phyloP scores from a whole-genome alignment of 1,140 invertebrate species.

The Rhyacophila brunnea region DNA sequence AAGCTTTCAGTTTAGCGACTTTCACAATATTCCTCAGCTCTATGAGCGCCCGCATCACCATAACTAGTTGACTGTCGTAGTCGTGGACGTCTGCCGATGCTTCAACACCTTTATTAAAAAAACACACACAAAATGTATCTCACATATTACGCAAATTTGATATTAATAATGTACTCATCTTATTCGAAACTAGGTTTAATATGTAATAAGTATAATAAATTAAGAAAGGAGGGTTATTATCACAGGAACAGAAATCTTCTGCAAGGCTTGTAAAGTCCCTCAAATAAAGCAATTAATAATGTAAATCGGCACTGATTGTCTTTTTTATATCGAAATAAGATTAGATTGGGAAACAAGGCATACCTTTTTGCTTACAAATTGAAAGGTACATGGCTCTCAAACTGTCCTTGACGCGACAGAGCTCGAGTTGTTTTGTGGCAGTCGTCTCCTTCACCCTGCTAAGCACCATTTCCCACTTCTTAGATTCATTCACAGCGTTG shows the following conservation, averaged over 20 bases:
- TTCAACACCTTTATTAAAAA: constrained; percentile 13
- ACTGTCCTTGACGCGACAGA: constrained; percentile 46
- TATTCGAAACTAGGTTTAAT: too few species aligned
- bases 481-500: constrained; percentile 45
- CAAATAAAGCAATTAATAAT: too few species aligned
- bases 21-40: constrained; percentile 45
- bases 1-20: constrained; percentile 42
- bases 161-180: too few species aligned
- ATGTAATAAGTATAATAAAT: too few species aligned
- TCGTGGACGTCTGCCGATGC: constrained; percentile 32
- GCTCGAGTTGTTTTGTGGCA: constrained; percentile 43
- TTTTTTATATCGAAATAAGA: too few species aligned
- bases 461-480: constrained; percentile 50
- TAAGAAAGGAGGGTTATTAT: too few species aligned
- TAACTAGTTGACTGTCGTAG: constrained; percentile 50
- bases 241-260: too few species aligned
- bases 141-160: too few species aligned
- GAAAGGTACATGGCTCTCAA: constrained; percentile 49
- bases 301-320: too few species aligned
- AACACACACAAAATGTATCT: too few species aligned
- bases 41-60: constrained; percentile 47
- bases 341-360: too few species aligned
- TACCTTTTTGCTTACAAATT: constrained; percentile 50
- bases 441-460: constrained; percentile 49
- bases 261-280: too few species aligned